Conservation (phyloP, 2,113 vertebrate genomes). For the Lophius piscatorius region DNA sequence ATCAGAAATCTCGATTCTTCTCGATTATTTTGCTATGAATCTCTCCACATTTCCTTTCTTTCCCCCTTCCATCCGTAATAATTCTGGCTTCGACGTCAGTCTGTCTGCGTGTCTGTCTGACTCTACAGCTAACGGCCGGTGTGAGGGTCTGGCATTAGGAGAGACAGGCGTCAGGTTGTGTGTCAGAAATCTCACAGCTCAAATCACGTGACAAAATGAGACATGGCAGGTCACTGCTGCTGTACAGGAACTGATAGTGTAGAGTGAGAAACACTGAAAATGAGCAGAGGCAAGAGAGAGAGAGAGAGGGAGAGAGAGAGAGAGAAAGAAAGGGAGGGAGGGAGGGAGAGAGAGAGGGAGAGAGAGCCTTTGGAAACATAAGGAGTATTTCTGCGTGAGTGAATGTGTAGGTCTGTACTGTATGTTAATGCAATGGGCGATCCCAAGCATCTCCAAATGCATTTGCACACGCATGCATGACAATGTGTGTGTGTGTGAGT, state of each 20-base stretch:
- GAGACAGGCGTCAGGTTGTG: constrained; percentile 45
- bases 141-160: constrained; percentile 49
- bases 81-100: background rate
- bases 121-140: constrained; percentile 34
- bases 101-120: constrained; percentile 20
- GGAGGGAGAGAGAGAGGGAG: too few species aligned
- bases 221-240: constrained; percentile 50
- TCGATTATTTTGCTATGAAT: background rate
- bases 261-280: constrained; percentile 24
- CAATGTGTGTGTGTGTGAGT: background rate
- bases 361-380: too few species aligned
- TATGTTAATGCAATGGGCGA: background rate
- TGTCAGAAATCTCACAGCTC: constrained; percentile 57
- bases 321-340: too few species aligned
- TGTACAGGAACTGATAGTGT: constrained; percentile 42
- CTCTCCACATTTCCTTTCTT: background rate
- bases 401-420: background rate
- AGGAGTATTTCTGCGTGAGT: constrained; percentile 11
- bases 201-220: constrained; percentile 48
- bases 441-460: constrained; percentile 1
- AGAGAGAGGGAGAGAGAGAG: background rate
- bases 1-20: background rate
- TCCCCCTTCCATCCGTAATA: background rate
- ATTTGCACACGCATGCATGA: background rate
- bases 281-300: constrained; percentile 9